These are phyloP conservation scores for Isaurus tuberculatus DNA, from an alignment of 92 coral and sea anemone genomes.

Conservation along the genomic window DNA sequence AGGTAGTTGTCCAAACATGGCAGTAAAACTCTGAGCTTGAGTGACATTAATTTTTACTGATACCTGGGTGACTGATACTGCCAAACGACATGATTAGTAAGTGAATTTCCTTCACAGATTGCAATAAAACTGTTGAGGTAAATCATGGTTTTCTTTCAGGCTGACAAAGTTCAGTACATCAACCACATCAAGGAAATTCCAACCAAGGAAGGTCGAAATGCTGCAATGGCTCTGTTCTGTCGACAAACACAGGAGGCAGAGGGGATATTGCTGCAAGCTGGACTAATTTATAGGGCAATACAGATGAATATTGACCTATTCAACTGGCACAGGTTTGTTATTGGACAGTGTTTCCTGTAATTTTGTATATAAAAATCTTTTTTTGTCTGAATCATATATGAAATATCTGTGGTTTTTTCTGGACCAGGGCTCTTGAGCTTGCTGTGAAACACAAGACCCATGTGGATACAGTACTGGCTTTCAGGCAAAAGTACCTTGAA, in stretches of 20 bases:
- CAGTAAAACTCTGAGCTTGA: too few species aligned
- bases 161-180: constrained; percentile 97
- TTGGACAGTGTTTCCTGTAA: not conserved
- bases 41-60: too few species aligned
- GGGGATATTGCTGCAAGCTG: constrained; percentile 88
- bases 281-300: constrained; percentile 91
- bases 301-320: constrained; percentile 97
- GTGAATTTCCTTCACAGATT: too few species aligned
- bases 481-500: constrained; percentile 88
- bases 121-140: too few species aligned
- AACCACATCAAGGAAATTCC: constrained; percentile 98
- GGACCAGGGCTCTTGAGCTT: constrained; percentile 89
- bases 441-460: constrained; percentile 99
- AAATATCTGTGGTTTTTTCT: not conserved
- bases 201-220: constrained; percentile 96
- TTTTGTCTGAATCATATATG: not conserved
- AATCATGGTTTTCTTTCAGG: constrained; percentile 55
- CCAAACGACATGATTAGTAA: too few species aligned
- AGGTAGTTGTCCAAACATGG: too few species aligned
- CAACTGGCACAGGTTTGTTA: constrained; percentile 93
- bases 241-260: constrained; percentile 95
- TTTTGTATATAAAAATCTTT: not conserved
- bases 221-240: constrained; percentile 98
- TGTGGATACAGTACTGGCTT: constrained; percentile 97
- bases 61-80: too few species aligned